phyloP scores from a whole-genome alignment of 2,113 vertebrate genomes.

The Cettia cetti region DNA sequence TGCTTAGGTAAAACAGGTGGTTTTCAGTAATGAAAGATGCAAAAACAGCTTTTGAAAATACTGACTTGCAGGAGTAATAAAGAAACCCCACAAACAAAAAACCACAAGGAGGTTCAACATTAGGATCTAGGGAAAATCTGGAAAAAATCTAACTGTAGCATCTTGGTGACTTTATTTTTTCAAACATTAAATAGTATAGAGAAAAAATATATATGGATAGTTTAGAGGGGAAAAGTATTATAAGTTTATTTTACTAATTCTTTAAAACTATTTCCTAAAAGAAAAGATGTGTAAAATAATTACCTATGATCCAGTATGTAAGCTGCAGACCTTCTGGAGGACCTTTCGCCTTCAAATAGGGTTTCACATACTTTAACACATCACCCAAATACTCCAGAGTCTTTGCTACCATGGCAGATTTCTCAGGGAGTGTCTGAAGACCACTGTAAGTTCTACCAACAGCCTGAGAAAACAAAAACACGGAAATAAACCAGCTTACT shows the following conservation, averaged over 20 bases:
- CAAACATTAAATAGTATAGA: neutral
- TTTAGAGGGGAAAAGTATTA: neutral
- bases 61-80: neutral
- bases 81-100: neutral
- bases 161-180: neutral
- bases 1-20: neutral
- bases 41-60: slow-evolving; percentile 24
- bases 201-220: neutral
- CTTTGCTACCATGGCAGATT: slow-evolving; percentile 85
- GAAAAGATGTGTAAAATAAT: slow-evolving; percentile 19
- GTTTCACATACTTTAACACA: slow-evolving; percentile 91
- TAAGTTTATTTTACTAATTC: neutral
- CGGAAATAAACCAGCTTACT: neutral
- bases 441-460: slow-evolving; percentile 80
- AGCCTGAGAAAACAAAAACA: slow-evolving; percentile 75
- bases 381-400: slow-evolving; percentile 90
- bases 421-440: slow-evolving; percentile 85
- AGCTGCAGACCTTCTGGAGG: slow-evolving; percentile 85
- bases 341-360: slow-evolving; percentile 85
- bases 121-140: neutral
- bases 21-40: slow-evolving; percentile 16
- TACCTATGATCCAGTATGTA: slow-evolving; percentile 87
- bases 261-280: neutral
- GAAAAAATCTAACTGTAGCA: neutral
- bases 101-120: neutral